phyloP scores from a whole-genome alignment of 2,797 vertebrate genomes.

The Staurois parvus region DNA sequence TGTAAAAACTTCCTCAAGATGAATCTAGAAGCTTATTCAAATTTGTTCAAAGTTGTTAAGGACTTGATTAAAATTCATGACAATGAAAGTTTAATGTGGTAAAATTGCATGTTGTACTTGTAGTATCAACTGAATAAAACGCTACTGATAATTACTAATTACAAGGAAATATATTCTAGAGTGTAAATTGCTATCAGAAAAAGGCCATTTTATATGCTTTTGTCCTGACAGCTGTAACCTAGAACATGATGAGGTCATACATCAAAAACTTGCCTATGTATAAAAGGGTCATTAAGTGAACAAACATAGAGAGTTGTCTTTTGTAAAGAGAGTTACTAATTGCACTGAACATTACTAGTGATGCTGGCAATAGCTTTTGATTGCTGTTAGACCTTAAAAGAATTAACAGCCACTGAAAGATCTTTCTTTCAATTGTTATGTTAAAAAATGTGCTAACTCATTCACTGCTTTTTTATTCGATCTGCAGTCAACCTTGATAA shows the following conservation, averaged over 20 bases:
- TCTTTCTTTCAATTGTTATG: background rate
- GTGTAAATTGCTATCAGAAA: background rate
- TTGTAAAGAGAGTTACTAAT: background rate
- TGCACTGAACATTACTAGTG: background rate
- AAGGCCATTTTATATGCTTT: background rate
- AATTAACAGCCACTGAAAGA: background rate
- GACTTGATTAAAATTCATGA: constrained; percentile 41
- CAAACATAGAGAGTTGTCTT: background rate
- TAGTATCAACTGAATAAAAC: constrained; percentile 37
- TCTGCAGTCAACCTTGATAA: too few relatives aligned
- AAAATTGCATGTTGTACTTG: constrained; percentile 53
- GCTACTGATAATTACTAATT: constrained; percentile 46
- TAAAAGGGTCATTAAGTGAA: background rate
- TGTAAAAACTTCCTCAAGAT: constrained; percentile 23
- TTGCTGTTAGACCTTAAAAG: background rate
- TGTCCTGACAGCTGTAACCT: constrained; percentile 21
- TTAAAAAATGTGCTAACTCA: background rate
- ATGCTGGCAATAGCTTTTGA: background rate
- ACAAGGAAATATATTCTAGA: constrained; percentile 25
- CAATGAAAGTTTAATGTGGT: constrained; percentile 43
- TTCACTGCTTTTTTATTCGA: background rate
- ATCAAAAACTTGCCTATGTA: background rate
- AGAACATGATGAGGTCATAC: background rate
- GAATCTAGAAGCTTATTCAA: constrained; percentile 44
- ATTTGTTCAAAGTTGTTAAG: constrained; percentile 45